Evolutionary conservation across 1,140 invertebrate species (phyloP), one percentile per base, ranked within the genome.

Genomic region (Dryas iulia): DNA sequence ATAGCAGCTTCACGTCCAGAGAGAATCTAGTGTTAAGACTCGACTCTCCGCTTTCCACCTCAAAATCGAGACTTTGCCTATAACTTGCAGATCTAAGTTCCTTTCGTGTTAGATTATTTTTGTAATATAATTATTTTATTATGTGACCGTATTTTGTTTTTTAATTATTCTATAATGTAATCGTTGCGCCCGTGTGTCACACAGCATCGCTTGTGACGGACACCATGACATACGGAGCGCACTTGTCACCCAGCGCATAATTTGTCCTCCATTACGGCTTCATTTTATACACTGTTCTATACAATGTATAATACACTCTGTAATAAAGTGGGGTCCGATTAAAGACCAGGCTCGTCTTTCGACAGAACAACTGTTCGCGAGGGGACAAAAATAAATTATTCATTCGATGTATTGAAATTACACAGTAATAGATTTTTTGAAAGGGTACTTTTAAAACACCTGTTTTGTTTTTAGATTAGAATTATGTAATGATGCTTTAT

Each of bases 211-310:
- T 88, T 87, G 69, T 74, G 76, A 61, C 81, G 79, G 84, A 89
- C 87, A 88, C 89, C 79, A 69, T 77, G 86, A 83, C 89, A 91
- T 89, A 89, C 86, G 89, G 73, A 82, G 73, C 66, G 83, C 86
- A 89, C 87, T 91, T 90, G 88, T 89, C 83, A 82, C 81, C 69
- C 70, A 74, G 66, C 76, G 81, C 81, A 85, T 91, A 88, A 91
- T 91, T 91, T 89, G 87, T 88, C 73, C 83, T 84, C 86, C 80
- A 89, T 91, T 89, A 91, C 78, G 78, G 73, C 72, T 79, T 77
- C 74, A 86, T 85, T 83, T 84, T 82, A 85, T 89, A 81, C 78
- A 82, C 73, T 79, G 73, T 67, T 56, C 53, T 25, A 47, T 47
- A 56, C 53, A 56, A 26, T 56, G 23, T 56, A 56, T 56, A 47